phyloP scores from a whole-genome alignment of 1,140 invertebrate genomes.

The Zophobas atratus region DNA sequence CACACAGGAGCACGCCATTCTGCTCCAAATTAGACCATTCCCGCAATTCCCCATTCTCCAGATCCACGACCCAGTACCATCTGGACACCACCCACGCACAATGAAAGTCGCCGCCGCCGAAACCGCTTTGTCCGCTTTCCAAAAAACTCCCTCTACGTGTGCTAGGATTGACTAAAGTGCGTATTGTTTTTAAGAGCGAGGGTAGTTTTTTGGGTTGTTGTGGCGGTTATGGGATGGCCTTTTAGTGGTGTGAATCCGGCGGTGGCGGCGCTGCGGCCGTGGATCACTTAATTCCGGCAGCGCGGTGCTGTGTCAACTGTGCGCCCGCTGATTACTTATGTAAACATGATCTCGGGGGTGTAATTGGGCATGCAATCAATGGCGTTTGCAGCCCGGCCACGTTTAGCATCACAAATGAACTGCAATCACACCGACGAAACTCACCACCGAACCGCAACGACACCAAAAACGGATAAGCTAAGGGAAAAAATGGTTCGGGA shows the following conservation, averaged over 20 bases:
- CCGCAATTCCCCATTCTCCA: no score
- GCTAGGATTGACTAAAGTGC: no score
- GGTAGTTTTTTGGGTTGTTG: neutral
- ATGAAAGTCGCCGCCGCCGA: no score
- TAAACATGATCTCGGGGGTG: conserved; percentile 68
- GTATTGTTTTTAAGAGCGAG: neutral
- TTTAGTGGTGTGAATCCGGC: conserved; percentile 9
- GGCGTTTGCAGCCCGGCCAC: conserved; percentile 61
- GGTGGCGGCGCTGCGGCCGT: conserved; percentile 16
- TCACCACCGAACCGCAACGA: neutral
- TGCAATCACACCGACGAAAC: conserved; percentile 47
- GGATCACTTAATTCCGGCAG: conserved; percentile 64
- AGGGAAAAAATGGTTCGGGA: no score
- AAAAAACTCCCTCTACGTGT: no score
- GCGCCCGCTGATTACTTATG: conserved; percentile 66
- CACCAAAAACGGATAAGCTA: neutral
- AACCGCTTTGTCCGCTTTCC: no score
- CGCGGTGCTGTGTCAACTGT: conserved; percentile 63
- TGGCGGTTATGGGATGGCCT: neutral
- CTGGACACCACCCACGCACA: no score
- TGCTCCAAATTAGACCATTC: neutral
- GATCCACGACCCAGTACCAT: no score
- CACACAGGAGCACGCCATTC: conserved; percentile 55
- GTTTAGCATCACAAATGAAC: conserved; percentile 61
- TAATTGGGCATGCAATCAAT: conserved; percentile 68